These are phyloP conservation scores for Agelaius tricolor DNA, from an alignment of 2,113 vertebrate genomes.

Conservation along the genomic window DNA sequence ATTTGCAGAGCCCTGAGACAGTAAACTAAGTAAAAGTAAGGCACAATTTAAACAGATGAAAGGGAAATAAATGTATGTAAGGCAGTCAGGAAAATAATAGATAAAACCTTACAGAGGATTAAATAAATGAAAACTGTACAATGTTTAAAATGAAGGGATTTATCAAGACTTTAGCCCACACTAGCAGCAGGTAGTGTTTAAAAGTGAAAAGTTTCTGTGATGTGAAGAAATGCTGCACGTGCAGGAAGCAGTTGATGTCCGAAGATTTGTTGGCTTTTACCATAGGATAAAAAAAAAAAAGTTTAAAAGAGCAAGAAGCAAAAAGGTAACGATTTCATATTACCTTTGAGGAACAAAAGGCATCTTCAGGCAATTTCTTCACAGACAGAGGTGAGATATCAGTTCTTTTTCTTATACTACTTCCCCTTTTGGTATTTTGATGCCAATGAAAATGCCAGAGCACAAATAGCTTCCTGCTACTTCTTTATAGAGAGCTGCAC, in stretches of 20 bases:
- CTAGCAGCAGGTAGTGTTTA: conserved; percentile 18
- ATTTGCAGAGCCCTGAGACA: not conserved
- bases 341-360: not conserved
- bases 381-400: not conserved
- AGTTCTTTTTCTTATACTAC: not conserved
- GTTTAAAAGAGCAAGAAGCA: not conserved
- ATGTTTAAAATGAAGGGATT: conserved; percentile 53
- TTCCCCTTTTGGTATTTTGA: not conserved
- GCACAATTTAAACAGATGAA: conserved; percentile 50
- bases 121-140: conserved; percentile 40
- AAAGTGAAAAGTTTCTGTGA: conserved; percentile 14
- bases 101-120: conserved; percentile 41
- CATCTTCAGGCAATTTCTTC: not conserved
- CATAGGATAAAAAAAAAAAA: not conserved
- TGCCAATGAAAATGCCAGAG: not conserved
- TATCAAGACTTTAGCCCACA: not conserved
- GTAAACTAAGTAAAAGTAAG: not conserved
- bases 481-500: not conserved
- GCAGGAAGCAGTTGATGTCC: not conserved
- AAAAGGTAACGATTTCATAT: not conserved
- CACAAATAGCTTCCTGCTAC: not conserved
- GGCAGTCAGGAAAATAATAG: conserved; percentile 40
- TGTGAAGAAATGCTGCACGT: not conserved
- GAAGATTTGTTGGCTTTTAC: not conserved
- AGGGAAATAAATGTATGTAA: conserved; percentile 57